Base-by-base conservation (phyloP, 23 tunicate genomes). In the Ciona savignyi region DNA sequence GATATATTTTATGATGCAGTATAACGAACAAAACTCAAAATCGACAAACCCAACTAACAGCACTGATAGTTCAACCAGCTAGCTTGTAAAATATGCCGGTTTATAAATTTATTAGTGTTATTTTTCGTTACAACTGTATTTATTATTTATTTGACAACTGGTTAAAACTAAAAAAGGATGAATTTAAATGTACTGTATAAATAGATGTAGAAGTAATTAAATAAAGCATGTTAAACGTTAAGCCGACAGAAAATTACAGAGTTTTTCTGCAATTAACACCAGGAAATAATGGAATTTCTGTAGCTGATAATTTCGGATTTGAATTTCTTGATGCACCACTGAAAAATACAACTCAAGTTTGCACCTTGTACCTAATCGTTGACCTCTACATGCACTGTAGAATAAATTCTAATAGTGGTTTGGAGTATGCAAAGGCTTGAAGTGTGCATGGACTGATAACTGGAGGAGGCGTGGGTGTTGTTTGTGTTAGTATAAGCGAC, bases 381-480 rank as follows among this genome's bases (percentile, higher is more conserved):
- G 87, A 82, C 33, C 87, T 81, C 20, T 66, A 66, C 35, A 75
- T 82, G 87, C 34, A 81, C 4, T 75, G 74, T 23, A 27, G 67
- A 27, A 82, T 82, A 81, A 49, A 70, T 67, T 66, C 25, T 24
- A 81, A 74, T 27, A 66, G 72, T 60, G 80, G 80, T 11, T 74
- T 69, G 1, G 67, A 51, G 0, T 80, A 80, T 72, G 74, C 35
- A 1, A 19, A 19, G n/a, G 71, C 78, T 1, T 80, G 85, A 81
- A 27, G 21, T 11, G 24, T 49, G 9, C 74, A 74, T 2, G 81
- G 66, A 1, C 67, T 74, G 11, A 66, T 82, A 11, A 29, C 63
- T 9, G 75, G 76, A 21, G 4, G 6, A 11, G 69, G 63, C 22
- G 81, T 82, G 67, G 80, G 82, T 3, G 23, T n/a, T 22, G 87